Conservation (phyloP, 2,797 vertebrate species). For the Pterois miles region DNA sequence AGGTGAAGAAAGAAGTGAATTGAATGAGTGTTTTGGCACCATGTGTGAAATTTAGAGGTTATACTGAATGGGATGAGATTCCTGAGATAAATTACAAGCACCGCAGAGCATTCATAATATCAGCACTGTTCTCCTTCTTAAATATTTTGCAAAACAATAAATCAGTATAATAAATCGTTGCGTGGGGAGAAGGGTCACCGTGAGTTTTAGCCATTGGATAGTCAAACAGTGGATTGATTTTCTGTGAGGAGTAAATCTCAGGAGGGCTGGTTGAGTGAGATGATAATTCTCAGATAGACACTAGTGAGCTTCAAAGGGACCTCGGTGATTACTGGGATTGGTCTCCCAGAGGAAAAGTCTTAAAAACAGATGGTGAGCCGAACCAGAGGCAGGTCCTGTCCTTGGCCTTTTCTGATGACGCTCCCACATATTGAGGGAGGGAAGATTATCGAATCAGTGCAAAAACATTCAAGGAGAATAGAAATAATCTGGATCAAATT, state of each 20-base stretch:
- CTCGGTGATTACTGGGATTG: conserved; percentile 12
- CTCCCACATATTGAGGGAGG: background rate
- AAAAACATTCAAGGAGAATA: conserved; percentile 23
- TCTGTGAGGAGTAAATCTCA: conserved; percentile 1
- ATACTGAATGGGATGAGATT: background rate
- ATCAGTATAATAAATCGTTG: background rate
- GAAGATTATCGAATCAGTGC: conserved; percentile 25
- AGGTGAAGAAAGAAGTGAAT: background rate
- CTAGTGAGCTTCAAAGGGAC: conserved; percentile 8
- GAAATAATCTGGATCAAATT: conserved; percentile 41
- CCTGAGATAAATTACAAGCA: background rate
- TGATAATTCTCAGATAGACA: conserved; percentile 9
- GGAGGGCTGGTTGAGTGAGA: background rate
- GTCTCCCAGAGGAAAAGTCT: conserved; percentile 17
- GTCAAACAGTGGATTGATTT: background rate
- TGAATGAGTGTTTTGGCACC: background rate
- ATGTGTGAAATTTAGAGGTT: background rate
- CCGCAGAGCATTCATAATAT: background rate
- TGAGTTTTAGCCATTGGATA: background rate
- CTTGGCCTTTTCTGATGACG: background rate
- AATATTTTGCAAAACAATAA: background rate
- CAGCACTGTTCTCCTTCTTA: background rate
- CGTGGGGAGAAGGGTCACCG: background rate
- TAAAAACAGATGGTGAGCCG: conserved; percentile 25
- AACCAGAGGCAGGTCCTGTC: conserved; percentile 6